Evolutionary conservation across 2,113 vertebrate genomes (phyloP).

Genomic region (Glaucomys volans): DNA sequence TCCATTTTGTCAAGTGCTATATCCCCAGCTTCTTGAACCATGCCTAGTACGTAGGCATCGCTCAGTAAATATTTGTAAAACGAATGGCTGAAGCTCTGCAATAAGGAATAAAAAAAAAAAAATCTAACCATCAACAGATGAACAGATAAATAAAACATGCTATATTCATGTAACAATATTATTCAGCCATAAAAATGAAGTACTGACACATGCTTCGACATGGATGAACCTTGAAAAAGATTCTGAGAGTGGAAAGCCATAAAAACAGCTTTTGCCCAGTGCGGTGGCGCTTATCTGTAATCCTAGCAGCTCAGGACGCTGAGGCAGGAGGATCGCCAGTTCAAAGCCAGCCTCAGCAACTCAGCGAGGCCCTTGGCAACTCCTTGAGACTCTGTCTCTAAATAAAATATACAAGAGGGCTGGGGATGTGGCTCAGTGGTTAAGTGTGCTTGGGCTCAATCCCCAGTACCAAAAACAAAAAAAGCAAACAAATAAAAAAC

Average conservation of each 20-base stretch:
- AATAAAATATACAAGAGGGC: too few species aligned
- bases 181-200: neutral
- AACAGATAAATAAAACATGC: neutral
- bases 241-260: neutral
- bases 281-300: too few species aligned
- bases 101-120: conserved; percentile 33
- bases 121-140: neutral
- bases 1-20: neutral
- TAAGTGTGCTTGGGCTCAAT: too few species aligned
- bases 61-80: conserved; percentile 32
- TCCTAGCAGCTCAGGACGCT: too few species aligned
- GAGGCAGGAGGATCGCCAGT: too few species aligned
- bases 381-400: too few species aligned
- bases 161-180: neutral
- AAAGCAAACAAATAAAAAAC: neutral
- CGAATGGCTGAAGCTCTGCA: neutral
- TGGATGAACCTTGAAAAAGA: neutral
- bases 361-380: too few species aligned
- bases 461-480: too few species aligned
- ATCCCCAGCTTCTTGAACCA: neutral
- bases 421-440: too few species aligned
- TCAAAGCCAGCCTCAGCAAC: too few species aligned
- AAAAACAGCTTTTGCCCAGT: too few species aligned
- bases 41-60: neutral
- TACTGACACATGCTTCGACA: neutral